phyloP scores from a whole-genome alignment of 2,113 vertebrate genomes.

The Plectropomus leopardus region DNA sequence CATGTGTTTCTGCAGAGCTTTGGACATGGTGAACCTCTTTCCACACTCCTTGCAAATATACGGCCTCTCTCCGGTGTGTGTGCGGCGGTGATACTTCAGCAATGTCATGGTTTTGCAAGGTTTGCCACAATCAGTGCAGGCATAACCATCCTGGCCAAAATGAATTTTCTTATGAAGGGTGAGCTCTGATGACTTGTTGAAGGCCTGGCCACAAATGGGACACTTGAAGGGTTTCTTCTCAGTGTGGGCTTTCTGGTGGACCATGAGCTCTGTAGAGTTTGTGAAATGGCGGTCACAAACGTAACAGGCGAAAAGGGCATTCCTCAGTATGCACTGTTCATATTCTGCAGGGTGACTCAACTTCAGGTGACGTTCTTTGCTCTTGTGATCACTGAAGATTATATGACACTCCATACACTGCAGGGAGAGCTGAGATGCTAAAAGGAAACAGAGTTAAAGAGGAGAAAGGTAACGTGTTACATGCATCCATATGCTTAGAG shows the following conservation, averaged over 20 bases:
- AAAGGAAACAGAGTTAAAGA: constrained; percentile 12
- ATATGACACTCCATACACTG: constrained; percentile 87
- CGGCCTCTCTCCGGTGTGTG: constrained; percentile 85
- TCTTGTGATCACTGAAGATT: constrained; percentile 86
- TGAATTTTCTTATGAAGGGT: constrained; percentile 90
- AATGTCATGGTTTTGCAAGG: constrained; percentile 90
- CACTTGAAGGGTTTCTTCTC: constrained; percentile 91
- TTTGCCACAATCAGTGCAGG: constrained; percentile 90
- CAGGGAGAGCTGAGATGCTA: constrained; percentile 84
- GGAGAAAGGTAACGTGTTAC: not conserved
- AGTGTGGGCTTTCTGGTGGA: constrained; percentile 90
- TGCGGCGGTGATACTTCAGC: constrained; percentile 87
- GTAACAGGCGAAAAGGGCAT: constrained; percentile 88
- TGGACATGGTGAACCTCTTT: constrained; percentile 81
- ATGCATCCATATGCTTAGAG: not conserved
- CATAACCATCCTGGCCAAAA: constrained; percentile 82
- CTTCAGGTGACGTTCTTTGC: constrained; percentile 86
- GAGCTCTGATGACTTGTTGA: constrained; percentile 89
- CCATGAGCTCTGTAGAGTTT: constrained; percentile 90
- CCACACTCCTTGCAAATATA: constrained; percentile 85
- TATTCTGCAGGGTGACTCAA: constrained; percentile 84
- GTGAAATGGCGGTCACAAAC: constrained; percentile 92
- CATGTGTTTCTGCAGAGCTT: constrained; percentile 80
- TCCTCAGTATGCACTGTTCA: constrained; percentile 84
- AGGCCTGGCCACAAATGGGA: constrained; percentile 81